Evolutionary conservation across 2,888 invertebrate species (phyloP).

Genomic region (Slavum lentiscoides): DNA sequence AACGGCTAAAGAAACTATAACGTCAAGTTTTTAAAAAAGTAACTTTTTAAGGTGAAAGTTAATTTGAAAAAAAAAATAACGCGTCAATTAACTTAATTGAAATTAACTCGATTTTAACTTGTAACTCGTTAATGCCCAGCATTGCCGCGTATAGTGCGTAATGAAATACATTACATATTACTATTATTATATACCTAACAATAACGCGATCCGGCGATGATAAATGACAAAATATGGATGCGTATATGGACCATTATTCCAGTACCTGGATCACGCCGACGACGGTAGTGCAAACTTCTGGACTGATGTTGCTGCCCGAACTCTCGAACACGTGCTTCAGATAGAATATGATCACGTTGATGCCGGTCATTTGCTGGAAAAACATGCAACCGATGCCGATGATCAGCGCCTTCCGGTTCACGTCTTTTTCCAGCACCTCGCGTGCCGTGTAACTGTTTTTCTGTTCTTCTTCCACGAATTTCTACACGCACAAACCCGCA

Average conservation of each 20-base stretch:
- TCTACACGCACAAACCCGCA: not conserved
- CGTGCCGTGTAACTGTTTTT: slow-evolving; percentile 29
- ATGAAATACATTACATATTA: no score
- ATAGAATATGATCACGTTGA: slow-evolving; percentile 84
- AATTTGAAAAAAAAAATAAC: no score
- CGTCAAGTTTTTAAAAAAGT: no score
- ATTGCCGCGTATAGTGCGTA: no score
- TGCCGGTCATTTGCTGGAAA: slow-evolving; percentile 82
- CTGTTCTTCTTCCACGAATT: slow-evolving; percentile 35
- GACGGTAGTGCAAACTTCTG: slow-evolving; percentile 74
- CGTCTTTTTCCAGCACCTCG: slow-evolving; percentile 57
- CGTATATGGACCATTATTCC: not conserved
- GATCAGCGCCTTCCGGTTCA: slow-evolving; percentile 72
- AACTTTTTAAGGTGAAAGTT: no score
- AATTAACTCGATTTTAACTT: no score
- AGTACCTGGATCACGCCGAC: slow-evolving; percentile 79
- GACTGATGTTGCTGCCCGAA: slow-evolving; percentile 70
- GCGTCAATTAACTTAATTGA: no score
- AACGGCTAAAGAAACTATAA: no score
- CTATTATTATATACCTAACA: no score
- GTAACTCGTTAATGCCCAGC: no score
- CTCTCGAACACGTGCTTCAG: slow-evolving; percentile 75
- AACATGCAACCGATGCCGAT: slow-evolving; percentile 78
- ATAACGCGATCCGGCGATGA: no score
- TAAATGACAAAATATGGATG: not conserved